A percentile compares a stretch with the other conserved stretches of the same genome.
These are phyloP conservation scores for Elysia crispata DNA, from an alignment of 2,888 invertebrate genomes.

Conservation along the genomic window DNA sequence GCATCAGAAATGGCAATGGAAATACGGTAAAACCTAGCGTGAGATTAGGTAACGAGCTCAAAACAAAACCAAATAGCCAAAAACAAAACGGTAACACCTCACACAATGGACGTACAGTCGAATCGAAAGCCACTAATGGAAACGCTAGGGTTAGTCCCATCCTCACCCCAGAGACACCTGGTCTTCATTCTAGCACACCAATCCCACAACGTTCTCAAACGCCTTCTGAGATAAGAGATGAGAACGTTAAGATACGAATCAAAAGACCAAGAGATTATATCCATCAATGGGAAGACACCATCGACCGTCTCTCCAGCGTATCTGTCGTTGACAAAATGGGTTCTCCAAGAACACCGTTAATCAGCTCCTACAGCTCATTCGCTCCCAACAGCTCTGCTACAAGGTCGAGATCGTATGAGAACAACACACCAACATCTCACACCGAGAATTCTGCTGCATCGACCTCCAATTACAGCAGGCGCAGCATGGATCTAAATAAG, in stretches of 20 bases:
- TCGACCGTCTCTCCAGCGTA: conserved; percentile 54
- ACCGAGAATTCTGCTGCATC: not conserved
- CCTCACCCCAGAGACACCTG: not conserved
- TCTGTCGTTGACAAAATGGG: conserved; percentile 37
- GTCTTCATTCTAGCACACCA: not conserved
- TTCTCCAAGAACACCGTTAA: conserved; percentile 32
- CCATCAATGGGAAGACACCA: conserved; percentile 56
- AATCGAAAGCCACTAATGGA: not conserved
- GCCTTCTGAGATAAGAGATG: conserved; percentile 28
- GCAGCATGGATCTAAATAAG: not conserved
- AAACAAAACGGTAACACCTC: not conserved
- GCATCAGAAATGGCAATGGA: not conserved
- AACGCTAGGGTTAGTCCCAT: no score
- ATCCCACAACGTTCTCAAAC: not conserved
- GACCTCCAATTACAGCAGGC: not conserved
- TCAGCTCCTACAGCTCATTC: conserved; percentile 27
- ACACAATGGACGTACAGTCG: no score
- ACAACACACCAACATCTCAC: not conserved
- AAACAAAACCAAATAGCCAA: not conserved
- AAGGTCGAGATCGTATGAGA: conserved; percentile 38
- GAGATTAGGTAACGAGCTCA: not conserved
- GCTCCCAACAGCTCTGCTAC: not conserved
- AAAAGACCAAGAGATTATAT: conserved; percentile 56
- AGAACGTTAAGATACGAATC: conserved; percentile 48
- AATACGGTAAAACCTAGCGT: not conserved